Evolutionary conservation across 2,888 invertebrate species (phyloP), one percentile per base, ranked within the genome.

Genomic region (Amphipoea oculea): DNA sequence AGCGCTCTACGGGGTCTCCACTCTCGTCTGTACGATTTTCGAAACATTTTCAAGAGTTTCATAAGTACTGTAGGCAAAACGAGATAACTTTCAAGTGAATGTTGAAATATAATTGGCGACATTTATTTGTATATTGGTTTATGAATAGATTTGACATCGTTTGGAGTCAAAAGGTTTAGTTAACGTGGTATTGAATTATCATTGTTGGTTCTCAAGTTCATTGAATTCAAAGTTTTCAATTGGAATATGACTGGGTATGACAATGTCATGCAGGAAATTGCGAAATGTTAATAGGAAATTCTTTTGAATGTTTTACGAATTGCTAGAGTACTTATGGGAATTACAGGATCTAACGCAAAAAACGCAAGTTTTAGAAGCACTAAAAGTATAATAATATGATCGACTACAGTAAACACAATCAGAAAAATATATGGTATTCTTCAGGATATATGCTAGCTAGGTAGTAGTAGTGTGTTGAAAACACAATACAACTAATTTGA

Each of bases 71-170:
- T 60, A 60, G 23, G 23, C 51, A 51, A 14, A 83, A 83, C 81
- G 74, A 79, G 87, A 76, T 81, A 86, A 86, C 66, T 89, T 88
- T 88, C 20, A 42, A 83, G 85, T 76, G 85, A 76, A 70, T 79
- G 67, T 73, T 82, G 57, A 81, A 79, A 85, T 85, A 72, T 88
- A 82, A 88, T 86, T 83, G 81, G 73, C 62, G 70, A 76, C 78
- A 73, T 77, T 79, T 82, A 85, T 40, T 81, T 74, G 36, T 70
- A 54, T 66, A 60, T 70, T 17, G 36, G 17, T 78, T 62, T 73
- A 17, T 76, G 65, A 79, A 79, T 71, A 69, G 66, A 73, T 80
- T 72, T 79, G 17, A 69, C 79, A 75, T 62, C 68, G 29, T 62
- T 81, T 75, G 14, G 6, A 51, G 17, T 75, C 67, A 70, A 86